Evolutionary conservation across 2,888 invertebrate species (phyloP).

Genomic region (Spodoptera picta): DNA sequence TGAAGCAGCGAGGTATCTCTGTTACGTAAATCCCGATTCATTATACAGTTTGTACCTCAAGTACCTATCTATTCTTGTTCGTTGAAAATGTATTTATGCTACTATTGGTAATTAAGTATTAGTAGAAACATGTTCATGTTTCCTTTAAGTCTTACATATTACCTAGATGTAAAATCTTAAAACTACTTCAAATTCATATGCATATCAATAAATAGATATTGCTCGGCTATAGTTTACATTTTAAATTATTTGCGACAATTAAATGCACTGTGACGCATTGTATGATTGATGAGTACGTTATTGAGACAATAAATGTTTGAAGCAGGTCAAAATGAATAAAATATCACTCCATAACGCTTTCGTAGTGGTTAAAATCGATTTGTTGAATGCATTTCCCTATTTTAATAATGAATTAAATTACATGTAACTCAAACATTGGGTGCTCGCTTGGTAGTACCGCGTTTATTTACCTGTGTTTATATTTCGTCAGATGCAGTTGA

Average conservation of each 20-base stretch:
- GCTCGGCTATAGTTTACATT: background rate
- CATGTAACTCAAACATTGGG: background rate
- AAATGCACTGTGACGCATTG: constrained; percentile 17
- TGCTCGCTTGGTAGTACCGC: background rate
- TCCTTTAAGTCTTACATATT: background rate
- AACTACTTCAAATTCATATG: constrained; percentile 2
- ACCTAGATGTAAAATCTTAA: background rate
- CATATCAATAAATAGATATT: too few relatives aligned
- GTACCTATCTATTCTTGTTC: constrained; percentile 3
- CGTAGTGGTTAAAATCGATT: constrained; percentile 6
- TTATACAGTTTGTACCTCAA: background rate
- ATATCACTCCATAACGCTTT: background rate
- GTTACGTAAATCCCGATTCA: constrained; percentile 1
- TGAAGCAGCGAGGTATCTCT: too few relatives aligned
- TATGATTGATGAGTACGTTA: constrained; percentile 6
- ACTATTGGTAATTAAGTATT: constrained; percentile 9
- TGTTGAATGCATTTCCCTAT: background rate
- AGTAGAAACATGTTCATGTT: constrained; percentile 7
- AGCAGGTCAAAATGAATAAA: constrained; percentile 5
- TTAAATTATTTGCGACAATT: constrained; percentile 13
- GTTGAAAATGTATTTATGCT: constrained; percentile 1
- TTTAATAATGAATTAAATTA: background rate
- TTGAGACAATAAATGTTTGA: constrained; percentile 7
- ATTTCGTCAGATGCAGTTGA: too few relatives aligned
- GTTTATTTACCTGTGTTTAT: background rate